phyloP scores from a whole-genome alignment of 2,888 invertebrate genomes.

The Dolomedes plantarius region DNA sequence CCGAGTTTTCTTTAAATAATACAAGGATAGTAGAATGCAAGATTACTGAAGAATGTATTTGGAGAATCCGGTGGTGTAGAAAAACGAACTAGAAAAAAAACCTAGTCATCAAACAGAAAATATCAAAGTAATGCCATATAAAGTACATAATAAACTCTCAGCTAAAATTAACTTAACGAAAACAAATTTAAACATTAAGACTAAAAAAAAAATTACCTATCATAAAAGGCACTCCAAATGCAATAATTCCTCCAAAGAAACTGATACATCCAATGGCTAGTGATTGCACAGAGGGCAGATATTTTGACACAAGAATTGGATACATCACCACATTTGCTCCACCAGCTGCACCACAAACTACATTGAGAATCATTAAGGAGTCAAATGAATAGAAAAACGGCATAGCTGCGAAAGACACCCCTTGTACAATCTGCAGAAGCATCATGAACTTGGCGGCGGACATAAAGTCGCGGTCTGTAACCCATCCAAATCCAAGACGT shows the following conservation, averaged over 20 bases:
- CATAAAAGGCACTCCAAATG: constrained; percentile 19
- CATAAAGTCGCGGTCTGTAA: constrained; percentile 26
- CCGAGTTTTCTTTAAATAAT: too few species aligned
- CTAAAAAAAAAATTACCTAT: constrained; percentile 29
- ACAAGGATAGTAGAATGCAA: too few species aligned
- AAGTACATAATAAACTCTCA: too few species aligned
- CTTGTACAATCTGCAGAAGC: constrained; percentile 29
- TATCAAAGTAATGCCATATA: too few species aligned
- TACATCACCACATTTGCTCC: constrained; percentile 42
- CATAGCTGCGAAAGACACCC: constrained; percentile 8
- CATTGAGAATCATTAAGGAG: not conserved
- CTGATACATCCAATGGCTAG: constrained; percentile 36
- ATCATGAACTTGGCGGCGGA: constrained; percentile 32
- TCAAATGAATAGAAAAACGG: constrained; percentile 22
- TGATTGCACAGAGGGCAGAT: constrained; percentile 38
- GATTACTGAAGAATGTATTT: too few species aligned
- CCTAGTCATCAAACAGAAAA: too few species aligned
- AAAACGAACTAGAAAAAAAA: too few species aligned
- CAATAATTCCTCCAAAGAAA: constrained; percentile 21
- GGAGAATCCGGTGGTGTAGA: too few species aligned
- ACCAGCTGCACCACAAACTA: constrained; percentile 26
- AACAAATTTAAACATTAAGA: too few species aligned
- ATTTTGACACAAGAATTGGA: constrained; percentile 36
- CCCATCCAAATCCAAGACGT: constrained; percentile 48
- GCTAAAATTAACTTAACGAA: too few species aligned